Percentiles rank a stretch among this genome's conserved stretches.
Evolutionary conservation across 1,140 invertebrate genomes (phyloP).

Genomic region (Helicoverpa zea): DNA sequence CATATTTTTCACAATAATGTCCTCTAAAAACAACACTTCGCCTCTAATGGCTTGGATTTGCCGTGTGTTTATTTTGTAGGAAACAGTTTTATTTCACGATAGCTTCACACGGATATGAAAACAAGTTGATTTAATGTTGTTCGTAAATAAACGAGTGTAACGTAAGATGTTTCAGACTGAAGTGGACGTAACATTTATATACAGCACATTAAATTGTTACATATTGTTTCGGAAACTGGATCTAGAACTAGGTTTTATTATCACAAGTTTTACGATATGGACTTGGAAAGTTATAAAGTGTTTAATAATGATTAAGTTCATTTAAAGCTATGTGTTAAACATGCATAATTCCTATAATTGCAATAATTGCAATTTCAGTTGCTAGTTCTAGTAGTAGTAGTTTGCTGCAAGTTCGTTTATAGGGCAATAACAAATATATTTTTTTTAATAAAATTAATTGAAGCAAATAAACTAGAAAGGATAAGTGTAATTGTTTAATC

Average conservation of each 20-base stretch:
- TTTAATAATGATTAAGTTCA: no score
- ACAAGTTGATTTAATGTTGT: slow-evolving; percentile 1
- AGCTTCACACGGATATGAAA: neutral
- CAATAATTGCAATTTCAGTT: no score
- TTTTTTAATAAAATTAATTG: no score
- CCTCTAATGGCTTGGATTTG: neutral
- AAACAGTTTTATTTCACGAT: slow-evolving; percentile 17
- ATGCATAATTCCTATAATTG: no score
- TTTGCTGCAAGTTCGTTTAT: no score
- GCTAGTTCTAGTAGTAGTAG: no score
- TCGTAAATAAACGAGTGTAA: neutral
- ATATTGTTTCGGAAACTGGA: neutral
- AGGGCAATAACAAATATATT: no score
- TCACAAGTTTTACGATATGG: neutral
- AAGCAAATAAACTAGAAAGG: neutral
- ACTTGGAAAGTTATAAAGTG: no score
- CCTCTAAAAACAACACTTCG: neutral
- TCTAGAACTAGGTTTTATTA: neutral
- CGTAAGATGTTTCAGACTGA: neutral
- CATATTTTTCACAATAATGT: neutral
- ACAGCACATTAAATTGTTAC: neutral
- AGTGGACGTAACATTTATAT: neutral
- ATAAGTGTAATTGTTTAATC: slow-evolving; percentile 7
- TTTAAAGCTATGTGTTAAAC: no score
- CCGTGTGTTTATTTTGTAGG: neutral